phyloP scores from a whole-genome alignment of 2,888 invertebrate genomes.

The Protonemura montana region DNA sequence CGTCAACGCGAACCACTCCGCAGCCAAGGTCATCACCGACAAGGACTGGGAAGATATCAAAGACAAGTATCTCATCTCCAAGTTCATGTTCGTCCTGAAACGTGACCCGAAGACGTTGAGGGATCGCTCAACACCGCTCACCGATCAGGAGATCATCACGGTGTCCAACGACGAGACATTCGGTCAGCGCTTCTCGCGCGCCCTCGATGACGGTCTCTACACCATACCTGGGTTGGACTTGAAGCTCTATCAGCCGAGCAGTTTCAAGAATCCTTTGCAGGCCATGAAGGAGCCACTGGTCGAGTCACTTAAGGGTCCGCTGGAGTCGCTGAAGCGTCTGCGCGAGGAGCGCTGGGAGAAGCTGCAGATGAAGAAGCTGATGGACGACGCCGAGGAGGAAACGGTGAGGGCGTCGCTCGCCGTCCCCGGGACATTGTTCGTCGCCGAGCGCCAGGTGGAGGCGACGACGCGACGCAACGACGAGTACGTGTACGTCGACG shows the following conservation, averaged over 20 bases:
- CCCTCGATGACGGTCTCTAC: neutral
- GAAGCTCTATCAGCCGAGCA: conserved; percentile 8
- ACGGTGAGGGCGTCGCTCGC: neutral
- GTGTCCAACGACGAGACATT: conserved; percentile 31
- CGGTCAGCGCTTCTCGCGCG: conserved; percentile 19
- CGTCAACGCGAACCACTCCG: neutral
- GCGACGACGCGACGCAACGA: neutral
- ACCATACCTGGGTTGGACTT: neutral
- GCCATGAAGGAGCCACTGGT: neutral
- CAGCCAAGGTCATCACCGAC: conserved; percentile 22
- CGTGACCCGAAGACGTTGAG: neutral
- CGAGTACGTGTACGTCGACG: conserved; percentile 45
- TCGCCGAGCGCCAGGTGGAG: neutral
- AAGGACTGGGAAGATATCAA: conserved; percentile 30
- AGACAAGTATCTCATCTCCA: conserved; percentile 25
- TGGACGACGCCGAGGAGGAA: neutral
- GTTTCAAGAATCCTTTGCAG: conserved; percentile 12
- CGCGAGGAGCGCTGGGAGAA: conserved; percentile 15
- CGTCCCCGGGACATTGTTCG: neutral
- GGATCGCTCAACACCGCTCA: neutral
- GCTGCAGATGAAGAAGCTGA: neutral
- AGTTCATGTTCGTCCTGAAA: conserved; percentile 32
- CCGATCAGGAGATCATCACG: conserved; percentile 18
- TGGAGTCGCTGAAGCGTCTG: conserved; percentile 21
- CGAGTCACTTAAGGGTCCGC: conserved; percentile 13